A percentile compares a stretch with the other conserved stretches of the same genome.
phyloP scores from a whole-genome alignment of 1,140 invertebrate species.

The Drosophila neocordata region DNA sequence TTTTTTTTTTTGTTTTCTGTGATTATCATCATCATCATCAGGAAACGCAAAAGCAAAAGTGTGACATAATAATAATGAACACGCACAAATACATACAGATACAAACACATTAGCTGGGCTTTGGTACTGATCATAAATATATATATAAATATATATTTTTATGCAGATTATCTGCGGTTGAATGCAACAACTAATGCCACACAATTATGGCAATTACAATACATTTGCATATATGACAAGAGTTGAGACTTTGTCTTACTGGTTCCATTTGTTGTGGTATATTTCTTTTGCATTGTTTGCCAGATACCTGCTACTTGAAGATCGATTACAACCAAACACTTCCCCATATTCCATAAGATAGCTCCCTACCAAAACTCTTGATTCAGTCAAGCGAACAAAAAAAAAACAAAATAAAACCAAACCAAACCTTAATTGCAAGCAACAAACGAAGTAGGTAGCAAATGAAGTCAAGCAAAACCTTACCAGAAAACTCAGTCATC shows the following conservation, averaged over 20 bases:
- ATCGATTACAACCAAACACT: conserved; percentile 25
- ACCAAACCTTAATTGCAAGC: conserved; percentile 70
- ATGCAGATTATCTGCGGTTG: conserved; percentile 60
- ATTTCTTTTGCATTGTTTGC: not conserved
- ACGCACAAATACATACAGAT: conserved; percentile 17
- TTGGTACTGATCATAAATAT: not conserved
- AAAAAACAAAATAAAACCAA: conserved; percentile 10
- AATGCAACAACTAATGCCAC: conserved; percentile 68
- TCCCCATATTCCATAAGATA: conserved; percentile 15
- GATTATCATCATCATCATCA: conserved; percentile 24
- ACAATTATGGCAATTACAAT: conserved; percentile 64
- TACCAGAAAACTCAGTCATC: conserved; percentile 54
- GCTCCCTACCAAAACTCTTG: not conserved
- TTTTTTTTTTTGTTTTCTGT: not conserved
- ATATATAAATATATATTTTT: not conserved
- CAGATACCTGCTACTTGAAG: conserved; percentile 14
- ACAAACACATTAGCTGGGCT: conserved; percentile 1
- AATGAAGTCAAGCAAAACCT: conserved; percentile 65
- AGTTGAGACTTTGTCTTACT: conserved; percentile 29
- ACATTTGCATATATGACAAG: not conserved
- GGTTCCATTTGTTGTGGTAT: not conserved
- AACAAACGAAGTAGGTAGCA: conserved; percentile 41
- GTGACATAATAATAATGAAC: conserved; percentile 66
- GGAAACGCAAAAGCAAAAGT: conserved; percentile 69
- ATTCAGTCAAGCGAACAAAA: conserved; percentile 30